These are phyloP conservation scores for Drosophila burlai DNA, from an alignment of 1,140 invertebrate species.

Conservation along the genomic window DNA sequence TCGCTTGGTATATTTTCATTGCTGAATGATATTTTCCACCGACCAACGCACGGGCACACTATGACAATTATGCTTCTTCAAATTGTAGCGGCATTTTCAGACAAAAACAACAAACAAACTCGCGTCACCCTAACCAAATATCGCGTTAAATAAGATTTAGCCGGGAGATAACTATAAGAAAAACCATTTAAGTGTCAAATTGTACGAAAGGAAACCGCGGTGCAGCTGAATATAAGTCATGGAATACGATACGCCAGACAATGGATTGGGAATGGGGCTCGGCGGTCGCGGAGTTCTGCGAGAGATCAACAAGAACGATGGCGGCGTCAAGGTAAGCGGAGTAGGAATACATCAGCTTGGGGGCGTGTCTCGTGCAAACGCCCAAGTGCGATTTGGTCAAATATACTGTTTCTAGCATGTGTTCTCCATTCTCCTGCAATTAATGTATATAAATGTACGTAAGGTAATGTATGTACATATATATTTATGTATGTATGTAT, in stretches of 20 bases:
- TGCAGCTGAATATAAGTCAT: constrained; percentile 18
- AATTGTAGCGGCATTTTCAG: constrained; percentile 72
- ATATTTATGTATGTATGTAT: no score
- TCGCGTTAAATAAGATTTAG: not conserved
- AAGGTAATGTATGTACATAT: no score
- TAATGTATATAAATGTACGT: not conserved
- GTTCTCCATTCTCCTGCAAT: not conserved
- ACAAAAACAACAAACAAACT: constrained; percentile 12
- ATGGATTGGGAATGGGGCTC: constrained; percentile 6
- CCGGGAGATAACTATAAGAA: no score
- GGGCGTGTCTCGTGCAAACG: constrained; percentile 4
- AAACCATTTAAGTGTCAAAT: not conserved
- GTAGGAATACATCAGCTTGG: not conserved
- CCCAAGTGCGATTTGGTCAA: constrained; percentile 10
- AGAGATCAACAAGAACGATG: constrained; percentile 69
- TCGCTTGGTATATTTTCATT: not conserved
- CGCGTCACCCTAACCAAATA: constrained; percentile 9
- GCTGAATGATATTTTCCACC: constrained; percentile 1
- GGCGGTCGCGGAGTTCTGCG: constrained; percentile 58
- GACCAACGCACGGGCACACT: constrained; percentile 1
- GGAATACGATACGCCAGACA: constrained; percentile 45
- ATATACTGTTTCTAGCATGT: constrained; percentile 15
- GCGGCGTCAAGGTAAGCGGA: constrained; percentile 59
- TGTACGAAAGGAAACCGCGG: not conserved
- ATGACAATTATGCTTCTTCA: constrained; percentile 36